Conservation (phyloP, 2,113 vertebrate genomes). For the Malurus melanocephalus region DNA sequence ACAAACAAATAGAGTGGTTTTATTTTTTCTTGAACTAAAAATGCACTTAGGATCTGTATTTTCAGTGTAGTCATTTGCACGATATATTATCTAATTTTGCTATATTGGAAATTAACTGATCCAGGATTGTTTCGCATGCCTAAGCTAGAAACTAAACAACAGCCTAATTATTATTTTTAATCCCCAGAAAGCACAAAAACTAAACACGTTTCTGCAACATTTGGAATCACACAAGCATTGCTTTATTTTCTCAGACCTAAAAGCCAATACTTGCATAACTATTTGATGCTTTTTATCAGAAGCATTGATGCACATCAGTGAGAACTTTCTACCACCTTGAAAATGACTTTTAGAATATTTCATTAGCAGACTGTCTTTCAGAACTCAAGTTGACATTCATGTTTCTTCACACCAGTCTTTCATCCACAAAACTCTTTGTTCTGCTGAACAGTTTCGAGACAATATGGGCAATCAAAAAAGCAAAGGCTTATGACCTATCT, state of each 20-base stretch:
- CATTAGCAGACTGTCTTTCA: constrained; percentile 79
- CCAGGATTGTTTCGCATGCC: neutral
- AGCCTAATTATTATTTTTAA: constrained; percentile 2
- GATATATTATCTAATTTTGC: neutral
- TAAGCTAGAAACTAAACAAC: neutral
- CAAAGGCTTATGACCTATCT: constrained; percentile 64
- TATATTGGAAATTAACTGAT: constrained; percentile 5
- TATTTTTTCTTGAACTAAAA: neutral
- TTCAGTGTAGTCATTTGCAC: neutral
- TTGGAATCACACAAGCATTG: constrained; percentile 25
- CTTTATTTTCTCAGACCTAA: constrained; percentile 62
- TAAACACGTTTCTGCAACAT: constrained; percentile 26
- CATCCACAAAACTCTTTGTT: constrained; percentile 77
- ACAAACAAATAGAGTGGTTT: neutral
- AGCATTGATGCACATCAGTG: constrained; percentile 71
- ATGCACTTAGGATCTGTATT: neutral
- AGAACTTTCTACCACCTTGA: constrained; percentile 78
- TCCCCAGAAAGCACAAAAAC: neutral
- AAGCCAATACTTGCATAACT: constrained; percentile 65
- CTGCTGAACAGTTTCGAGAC: constrained; percentile 74
- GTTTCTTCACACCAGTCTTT: constrained; percentile 77
- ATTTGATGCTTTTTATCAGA: constrained; percentile 75
- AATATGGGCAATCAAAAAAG: constrained; percentile 76
- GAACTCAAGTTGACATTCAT: constrained; percentile 74
- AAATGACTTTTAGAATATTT: constrained; percentile 83